A percentile compares a stretch with the other conserved stretches of the same genome.
Conservation (phyloP, 2,113 vertebrate genomes). For the Syngnathoides biaculeatus region DNA sequence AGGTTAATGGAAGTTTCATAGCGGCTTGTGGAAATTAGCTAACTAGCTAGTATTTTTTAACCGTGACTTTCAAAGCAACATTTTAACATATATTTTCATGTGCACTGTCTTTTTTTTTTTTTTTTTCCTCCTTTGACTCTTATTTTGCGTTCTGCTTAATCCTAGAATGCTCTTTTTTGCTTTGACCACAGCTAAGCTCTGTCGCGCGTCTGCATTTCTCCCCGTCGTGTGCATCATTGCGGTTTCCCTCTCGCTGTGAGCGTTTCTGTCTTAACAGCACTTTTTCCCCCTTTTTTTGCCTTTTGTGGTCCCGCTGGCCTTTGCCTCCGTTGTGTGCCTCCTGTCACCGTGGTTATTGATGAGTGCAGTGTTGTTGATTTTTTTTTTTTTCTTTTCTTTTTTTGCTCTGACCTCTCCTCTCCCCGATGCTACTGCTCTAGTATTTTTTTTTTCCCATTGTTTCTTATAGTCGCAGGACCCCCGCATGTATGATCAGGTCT, state of each 20-base stretch:
- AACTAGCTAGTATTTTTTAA: neutral
- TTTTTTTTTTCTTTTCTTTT: slow-evolving; percentile 9
- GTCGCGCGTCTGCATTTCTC: slow-evolving; percentile 4
- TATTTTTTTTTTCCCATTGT: slow-evolving; percentile 43
- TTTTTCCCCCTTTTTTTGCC: slow-evolving; percentile 30
- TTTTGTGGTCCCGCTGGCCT: slow-evolving; percentile 39
- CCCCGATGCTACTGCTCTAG: slow-evolving; percentile 65
- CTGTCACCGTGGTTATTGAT: neutral
- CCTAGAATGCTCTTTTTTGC: slow-evolving; percentile 55
- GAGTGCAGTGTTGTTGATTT: slow-evolving; percentile 49
- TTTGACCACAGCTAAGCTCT: slow-evolving; percentile 15
- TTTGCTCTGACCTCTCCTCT: slow-evolving; percentile 29
- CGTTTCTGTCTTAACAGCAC: slow-evolving; percentile 64
- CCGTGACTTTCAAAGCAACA: neutral
- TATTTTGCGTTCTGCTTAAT: neutral
- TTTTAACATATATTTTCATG: neutral
- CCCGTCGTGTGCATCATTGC: slow-evolving; percentile 14
- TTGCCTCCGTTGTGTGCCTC: slow-evolving; percentile 36
- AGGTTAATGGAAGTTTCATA: neutral
- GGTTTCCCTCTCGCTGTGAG: slow-evolving; percentile 48
- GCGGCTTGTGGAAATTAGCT: neutral
- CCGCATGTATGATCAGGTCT: slow-evolving; percentile 79
- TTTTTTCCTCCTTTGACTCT: neutral
- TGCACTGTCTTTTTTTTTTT: slow-evolving; percentile 6
- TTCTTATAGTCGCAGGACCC: slow-evolving; percentile 78